Conservation (phyloP, 2,113 vertebrate genomes). For the Acanthisitta chloris region DNA sequence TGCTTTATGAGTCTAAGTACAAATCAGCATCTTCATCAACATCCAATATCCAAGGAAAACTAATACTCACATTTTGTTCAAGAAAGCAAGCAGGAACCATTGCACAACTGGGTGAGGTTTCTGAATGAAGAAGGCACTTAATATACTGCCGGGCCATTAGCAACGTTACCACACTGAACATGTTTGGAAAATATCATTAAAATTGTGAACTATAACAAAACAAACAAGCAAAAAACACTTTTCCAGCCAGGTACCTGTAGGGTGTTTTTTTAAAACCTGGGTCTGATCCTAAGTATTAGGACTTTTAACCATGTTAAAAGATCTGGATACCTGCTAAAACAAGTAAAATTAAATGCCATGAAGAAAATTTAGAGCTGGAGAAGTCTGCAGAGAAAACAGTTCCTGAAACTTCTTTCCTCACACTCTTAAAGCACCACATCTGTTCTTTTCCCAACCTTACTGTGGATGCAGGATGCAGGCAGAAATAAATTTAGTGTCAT, state of each 20-base stretch:
- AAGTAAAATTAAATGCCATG: background rate
- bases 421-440: background rate
- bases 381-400: background rate
- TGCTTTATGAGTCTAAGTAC: background rate
- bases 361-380: background rate
- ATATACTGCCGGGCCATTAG: background rate
- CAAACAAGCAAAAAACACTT: background rate
- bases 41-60: background rate
- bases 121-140: background rate
- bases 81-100: background rate
- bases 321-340: background rate
- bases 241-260: background rate
- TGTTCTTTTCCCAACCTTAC: background rate
- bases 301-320: background rate
- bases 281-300: background rate
- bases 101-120: background rate
- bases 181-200: background rate
- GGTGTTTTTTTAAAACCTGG: background rate
- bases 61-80: background rate
- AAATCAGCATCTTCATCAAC: background rate
- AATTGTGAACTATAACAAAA: background rate
- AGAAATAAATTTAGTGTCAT: background rate
- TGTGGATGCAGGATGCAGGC: background rate
- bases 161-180: background rate
- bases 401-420: background rate